Evolutionary conservation across 1,140 invertebrate species (phyloP), one percentile per base, ranked within the genome.

Genomic region (Conus betulinus): DNA sequence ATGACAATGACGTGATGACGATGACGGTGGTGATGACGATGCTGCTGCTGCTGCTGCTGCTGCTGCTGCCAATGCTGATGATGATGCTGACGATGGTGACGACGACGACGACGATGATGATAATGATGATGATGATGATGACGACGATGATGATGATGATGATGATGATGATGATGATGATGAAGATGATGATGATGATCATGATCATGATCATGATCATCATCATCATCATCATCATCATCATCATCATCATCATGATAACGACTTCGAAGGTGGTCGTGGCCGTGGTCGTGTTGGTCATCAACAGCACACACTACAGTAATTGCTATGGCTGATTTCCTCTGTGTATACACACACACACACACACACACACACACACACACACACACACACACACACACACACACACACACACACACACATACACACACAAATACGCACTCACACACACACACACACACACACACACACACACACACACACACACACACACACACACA

Each of bases 141-240:
- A 71, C n/a, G 67, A 71, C 67, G 67, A 71, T 71, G 67, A 71
- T 71, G 67, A 71, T 71, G 67, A 71, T 71, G 67, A 71, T 71
- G 67, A 71, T 71, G 67, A 71, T 71, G 67, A 71, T 71, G 67
- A 71, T 71, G 67, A 71, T 71, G 67, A 71, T 71, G 67, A 71
- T 71, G 67, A 71, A 17, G 67, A 71, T 71, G 67, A 71, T 71
- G 67, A 71, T 71, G 67, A 71, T 71, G 67, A 71, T 71, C 67
- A 71, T 71, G 67, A 71, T 71, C 67, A 71, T 71, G 67, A 71
- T 71, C 67, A 71, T 71, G 67, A 71, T 71, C 67, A 71, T 71
- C 15, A 71, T 71, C 15, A 71, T 71, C 15, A 71, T 71, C 15
- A 71, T 71, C n/a, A n/a, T n/a, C 15, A n/a, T 71, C 15, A n/a